Evolutionary conservation across 1,140 invertebrate genomes (phyloP), one percentile per base, ranked within the genome.

Genomic region (Polypedilum pembai): DNA sequence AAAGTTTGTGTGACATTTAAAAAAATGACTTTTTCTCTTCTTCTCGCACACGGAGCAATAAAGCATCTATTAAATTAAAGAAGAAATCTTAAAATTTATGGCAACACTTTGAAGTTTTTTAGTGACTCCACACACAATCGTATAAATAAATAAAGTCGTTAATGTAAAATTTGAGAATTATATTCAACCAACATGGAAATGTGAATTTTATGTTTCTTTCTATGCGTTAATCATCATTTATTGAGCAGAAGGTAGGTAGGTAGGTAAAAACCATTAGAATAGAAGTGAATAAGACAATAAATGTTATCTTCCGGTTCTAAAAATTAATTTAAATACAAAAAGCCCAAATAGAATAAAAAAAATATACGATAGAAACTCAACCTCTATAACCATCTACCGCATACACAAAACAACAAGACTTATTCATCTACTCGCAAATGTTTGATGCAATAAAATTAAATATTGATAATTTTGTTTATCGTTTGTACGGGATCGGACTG

Each of bases 271-370:
- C 45, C 7, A 56, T 56, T 12, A n/a, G 45, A 56, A 56, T 56
- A 56, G 45, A 56, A 45, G 15, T 4, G 41, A 12, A 56, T 56
- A 56, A 56, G 15, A 56, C 45, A 56, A 56, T 56, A 56, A 56
- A 56, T 56, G 45, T 56, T 56, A 56, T 56, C 12, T 56, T 56
- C 45, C 45, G 45, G 45, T 56, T 56, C 45, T 56, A 56, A 56
- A 33, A 56, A n/a, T 45, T 45, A 45, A 45, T 56, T 56, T 56
- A 15, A 56, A 56, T 56, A 56, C 45, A 56, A 56, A 56, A 12
- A 12, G 12, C 45, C n/a, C 15, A n/a, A 56, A 5, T 33, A 1
- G 5, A 33, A 33, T 3, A 5, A 33, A 33, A 5, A 33, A 33
- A 33, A 33, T 33, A 33, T 33, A 33, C 5, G 24, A 33, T 33